A percentile compares a stretch with the other conserved stretches of the same genome.
Evolutionary conservation across 2,888 invertebrate genomes (phyloP).

Genomic region (Saturnia japonica): DNA sequence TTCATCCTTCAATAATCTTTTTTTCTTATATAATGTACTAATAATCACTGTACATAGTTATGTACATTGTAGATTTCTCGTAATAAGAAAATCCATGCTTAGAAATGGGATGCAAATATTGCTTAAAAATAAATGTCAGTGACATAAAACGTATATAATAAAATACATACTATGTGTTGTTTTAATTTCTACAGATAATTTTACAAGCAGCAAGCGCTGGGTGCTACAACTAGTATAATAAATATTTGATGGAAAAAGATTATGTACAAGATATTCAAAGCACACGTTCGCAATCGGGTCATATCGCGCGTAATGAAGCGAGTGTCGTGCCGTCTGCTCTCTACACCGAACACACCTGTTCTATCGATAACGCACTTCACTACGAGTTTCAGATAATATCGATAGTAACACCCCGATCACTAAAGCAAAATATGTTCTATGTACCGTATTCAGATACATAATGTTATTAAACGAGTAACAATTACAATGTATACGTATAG

Average conservation of each 20-base stretch:
- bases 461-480: too few relatives aligned
- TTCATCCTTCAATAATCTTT: too few relatives aligned
- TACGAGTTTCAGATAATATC: background rate
- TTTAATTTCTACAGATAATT: too few relatives aligned
- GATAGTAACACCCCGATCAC: background rate
- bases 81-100: too few relatives aligned
- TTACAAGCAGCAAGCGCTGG: background rate
- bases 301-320: background rate
- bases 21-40: too few relatives aligned
- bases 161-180: too few relatives aligned
- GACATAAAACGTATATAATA: too few relatives aligned
- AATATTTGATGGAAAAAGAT: background rate
- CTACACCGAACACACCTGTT: constrained; percentile 9
- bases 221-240: background rate
- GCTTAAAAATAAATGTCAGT: too few relatives aligned
- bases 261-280: background rate
- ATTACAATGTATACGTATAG: too few relatives aligned
- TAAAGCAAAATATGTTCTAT: background rate
- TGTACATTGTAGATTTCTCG: too few relatives aligned
- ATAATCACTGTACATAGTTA: too few relatives aligned
- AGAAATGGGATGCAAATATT: too few relatives aligned
- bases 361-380: constrained; percentile 3
- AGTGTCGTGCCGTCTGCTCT: background rate
- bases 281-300: background rate
- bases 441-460: background rate